Conservation (phyloP, 2,888 invertebrate species). For the Cistogaster globosa region DNA sequence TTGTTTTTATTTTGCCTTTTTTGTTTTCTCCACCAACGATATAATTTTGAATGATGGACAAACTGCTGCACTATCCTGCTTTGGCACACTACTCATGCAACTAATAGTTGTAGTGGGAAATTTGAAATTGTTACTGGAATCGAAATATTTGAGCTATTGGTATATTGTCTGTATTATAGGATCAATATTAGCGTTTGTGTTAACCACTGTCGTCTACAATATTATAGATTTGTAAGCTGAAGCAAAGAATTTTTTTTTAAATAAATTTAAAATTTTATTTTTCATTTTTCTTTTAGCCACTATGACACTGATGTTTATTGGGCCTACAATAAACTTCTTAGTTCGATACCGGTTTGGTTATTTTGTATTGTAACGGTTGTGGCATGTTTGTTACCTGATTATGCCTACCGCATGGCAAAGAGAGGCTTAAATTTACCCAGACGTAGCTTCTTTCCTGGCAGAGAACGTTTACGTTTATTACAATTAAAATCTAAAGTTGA, state of each 20-base stretch:
- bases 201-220: slow-evolving; percentile 85
- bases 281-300: slow-evolving; percentile 77
- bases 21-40: slow-evolving; percentile 83
- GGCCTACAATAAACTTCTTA: slow-evolving; percentile 86
- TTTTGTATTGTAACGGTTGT: slow-evolving; percentile 84
- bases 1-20: slow-evolving; percentile 85
- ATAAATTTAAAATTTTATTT: not conserved
- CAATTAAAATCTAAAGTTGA: slow-evolving; percentile 75
- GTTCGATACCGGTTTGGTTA: slow-evolving; percentile 86
- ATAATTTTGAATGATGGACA: slow-evolving; percentile 84
- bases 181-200: slow-evolving; percentile 85
- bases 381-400: slow-evolving; percentile 85
- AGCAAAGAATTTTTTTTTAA: not conserved
- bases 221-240: slow-evolving; percentile 85
- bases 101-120: slow-evolving; percentile 85
- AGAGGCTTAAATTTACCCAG: slow-evolving; percentile 77
- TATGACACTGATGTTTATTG: slow-evolving; percentile 85
- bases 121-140: slow-evolving; percentile 86
- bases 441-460: slow-evolving; percentile 79
- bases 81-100: slow-evolving; percentile 86
- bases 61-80: slow-evolving; percentile 84
- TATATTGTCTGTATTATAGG: slow-evolving; percentile 84
- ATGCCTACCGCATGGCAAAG: slow-evolving; percentile 77
- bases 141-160: slow-evolving; percentile 85
- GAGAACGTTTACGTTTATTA: slow-evolving; percentile 74